Evolutionary conservation across 2,797 vertebrate species (phyloP).

Genomic region (Vireo griseus): DNA sequence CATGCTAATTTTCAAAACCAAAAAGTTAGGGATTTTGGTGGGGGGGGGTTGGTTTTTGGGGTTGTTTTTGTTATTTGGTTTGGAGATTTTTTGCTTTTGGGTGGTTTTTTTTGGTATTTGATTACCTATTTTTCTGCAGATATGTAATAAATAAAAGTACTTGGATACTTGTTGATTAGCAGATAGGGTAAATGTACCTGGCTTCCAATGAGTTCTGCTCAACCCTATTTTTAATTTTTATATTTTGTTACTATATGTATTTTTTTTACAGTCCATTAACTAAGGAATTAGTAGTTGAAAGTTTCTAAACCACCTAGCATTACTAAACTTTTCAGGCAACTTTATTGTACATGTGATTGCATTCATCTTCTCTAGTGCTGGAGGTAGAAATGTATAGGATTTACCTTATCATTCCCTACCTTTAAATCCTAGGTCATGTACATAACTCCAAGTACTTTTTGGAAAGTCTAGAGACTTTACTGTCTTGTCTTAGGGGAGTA

Average conservation of each 20-base stretch:
- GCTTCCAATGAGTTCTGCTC: not conserved
- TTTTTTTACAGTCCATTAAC: not conserved
- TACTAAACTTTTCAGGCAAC: not conserved
- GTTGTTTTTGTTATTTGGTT: not conserved
- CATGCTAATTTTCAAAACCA: not conserved
- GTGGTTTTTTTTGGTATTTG: not conserved
- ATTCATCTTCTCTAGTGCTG: not conserved
- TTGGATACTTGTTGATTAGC: not conserved
- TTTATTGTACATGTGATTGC: not conserved
- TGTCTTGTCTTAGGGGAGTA: not conserved
- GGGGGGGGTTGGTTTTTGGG: not conserved
- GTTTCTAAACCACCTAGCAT: not conserved
- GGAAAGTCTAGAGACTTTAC: not conserved
- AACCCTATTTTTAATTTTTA: not conserved
- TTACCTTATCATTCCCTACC: not conserved
- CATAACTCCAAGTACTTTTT: not conserved
- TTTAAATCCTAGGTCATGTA: not conserved
- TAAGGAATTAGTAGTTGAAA: not conserved
- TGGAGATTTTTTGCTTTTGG: not conserved
- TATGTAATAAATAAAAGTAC: not conserved
- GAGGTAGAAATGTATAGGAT: not conserved
- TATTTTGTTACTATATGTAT: not conserved
- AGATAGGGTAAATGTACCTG: not conserved
- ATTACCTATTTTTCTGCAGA: not conserved
- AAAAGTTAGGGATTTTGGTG: not conserved